Evolutionary conservation across 2,797 vertebrate genomes (phyloP).

Genomic region (Urophycis tenuis): DNA sequence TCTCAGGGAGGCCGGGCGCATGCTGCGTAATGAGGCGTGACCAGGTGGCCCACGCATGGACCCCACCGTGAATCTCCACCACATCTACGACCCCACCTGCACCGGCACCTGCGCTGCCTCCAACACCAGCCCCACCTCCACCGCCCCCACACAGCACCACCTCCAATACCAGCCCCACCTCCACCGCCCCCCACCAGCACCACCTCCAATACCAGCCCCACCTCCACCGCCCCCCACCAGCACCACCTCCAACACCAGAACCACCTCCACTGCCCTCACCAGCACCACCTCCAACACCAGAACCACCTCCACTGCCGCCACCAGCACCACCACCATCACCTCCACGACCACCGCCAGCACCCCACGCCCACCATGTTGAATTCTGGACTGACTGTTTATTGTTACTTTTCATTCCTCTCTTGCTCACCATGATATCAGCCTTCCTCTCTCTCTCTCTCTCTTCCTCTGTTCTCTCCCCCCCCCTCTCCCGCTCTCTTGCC

Average conservation of each 20-base stretch:
- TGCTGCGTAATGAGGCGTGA: background rate
- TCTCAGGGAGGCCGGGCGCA: too few species aligned
- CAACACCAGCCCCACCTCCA: background rate
- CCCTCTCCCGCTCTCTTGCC: constrained; percentile 19
- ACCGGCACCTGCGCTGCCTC: too few species aligned
- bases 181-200: background rate
- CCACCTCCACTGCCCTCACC: too few species aligned
- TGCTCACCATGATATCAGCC: too few species aligned
- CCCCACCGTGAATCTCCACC: background rate
- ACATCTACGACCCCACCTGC: too few species aligned
- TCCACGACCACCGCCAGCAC: too few species aligned
- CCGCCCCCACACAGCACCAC: background rate
- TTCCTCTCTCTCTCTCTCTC: constrained; percentile 11
- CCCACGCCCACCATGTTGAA: background rate
- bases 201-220: too few species aligned
- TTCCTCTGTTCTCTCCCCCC: constrained; percentile 20
- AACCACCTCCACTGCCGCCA: too few species aligned
- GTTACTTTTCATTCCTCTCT: too few species aligned
- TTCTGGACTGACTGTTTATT: too few species aligned
- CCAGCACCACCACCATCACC: background rate
- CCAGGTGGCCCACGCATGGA: background rate
- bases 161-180: too few species aligned
- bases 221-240: background rate
- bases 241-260: too few species aligned
- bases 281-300: background rate